Evolutionary conservation across 1,140 invertebrate species (phyloP).

Genomic region (Rhopalosiphum maidis): DNA sequence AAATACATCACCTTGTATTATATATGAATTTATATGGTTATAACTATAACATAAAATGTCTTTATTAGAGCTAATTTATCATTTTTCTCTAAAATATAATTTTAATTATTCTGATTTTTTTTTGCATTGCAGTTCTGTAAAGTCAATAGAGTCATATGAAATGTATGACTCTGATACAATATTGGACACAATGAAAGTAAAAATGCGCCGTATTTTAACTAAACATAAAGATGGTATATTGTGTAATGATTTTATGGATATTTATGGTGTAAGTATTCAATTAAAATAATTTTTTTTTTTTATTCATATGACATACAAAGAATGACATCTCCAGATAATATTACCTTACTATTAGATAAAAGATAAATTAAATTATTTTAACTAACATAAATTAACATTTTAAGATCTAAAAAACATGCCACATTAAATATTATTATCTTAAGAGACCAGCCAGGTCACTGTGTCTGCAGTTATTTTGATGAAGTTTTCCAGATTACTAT

Average conservation of each 20-base stretch:
- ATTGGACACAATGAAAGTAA: conserved; percentile 29
- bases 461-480: background rate
- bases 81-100: background rate
- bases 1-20: background rate
- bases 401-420: no score
- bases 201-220: conserved; percentile 14
- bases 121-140: background rate
- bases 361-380: no score
- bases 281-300: background rate
- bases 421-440: background rate
- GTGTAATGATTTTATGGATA: conserved; percentile 13
- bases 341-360: no score
- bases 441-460: background rate
- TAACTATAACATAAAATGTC: background rate
- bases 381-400: no score
- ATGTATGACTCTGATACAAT: background rate
- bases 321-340: background rate
- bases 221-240: conserved; percentile 38
- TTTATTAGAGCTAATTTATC: background rate
- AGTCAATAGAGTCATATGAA: background rate
- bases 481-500: background rate
- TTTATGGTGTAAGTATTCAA: conserved; percentile 34
- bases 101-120: background rate
- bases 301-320: background rate
- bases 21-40: background rate